These are phyloP conservation scores for Platycheirus albimanus DNA, from an alignment of 2,888 invertebrate species.

Conservation along the genomic window DNA sequence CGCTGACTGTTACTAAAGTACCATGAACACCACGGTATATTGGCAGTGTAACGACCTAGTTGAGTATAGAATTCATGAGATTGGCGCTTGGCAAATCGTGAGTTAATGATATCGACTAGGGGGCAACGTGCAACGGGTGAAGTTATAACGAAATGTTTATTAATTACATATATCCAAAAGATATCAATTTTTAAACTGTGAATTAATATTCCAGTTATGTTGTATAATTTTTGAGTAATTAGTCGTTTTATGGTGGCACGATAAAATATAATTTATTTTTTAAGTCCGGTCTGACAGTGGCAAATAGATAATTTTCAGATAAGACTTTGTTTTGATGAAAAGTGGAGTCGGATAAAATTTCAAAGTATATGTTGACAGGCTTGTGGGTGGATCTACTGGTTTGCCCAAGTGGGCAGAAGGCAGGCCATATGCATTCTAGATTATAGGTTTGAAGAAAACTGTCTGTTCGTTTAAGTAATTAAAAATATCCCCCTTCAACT, in stretches of 20 bases:
- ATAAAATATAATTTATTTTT: constrained; percentile 17
- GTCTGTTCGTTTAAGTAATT: too few species aligned
- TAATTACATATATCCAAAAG: constrained; percentile 11
- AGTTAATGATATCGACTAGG: constrained; percentile 1
- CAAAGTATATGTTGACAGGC: background rate
- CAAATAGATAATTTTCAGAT: too few species aligned
- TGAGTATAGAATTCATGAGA: constrained; percentile 49
- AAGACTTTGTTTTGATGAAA: too few species aligned
- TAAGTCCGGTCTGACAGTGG: background rate
- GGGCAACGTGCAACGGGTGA: background rate
- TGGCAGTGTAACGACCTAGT: constrained; percentile 53
- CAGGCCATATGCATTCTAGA: too few species aligned
- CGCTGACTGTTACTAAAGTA: background rate
- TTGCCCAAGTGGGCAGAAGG: background rate
- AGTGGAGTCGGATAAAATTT: too few species aligned
- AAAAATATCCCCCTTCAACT: too few species aligned
- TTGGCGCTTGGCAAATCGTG: constrained; percentile 48
- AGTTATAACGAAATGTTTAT: constrained; percentile 42
- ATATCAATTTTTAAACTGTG: constrained; percentile 16
- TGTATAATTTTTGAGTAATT: constrained; percentile 37
- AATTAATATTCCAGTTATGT: constrained; percentile 49
- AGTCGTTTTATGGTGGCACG: constrained; percentile 25
- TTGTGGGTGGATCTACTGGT: constrained; percentile 25
- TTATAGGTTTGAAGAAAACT: too few species aligned
- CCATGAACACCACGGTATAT: constrained; percentile 10